Base-by-base conservation (phyloP, 2,888 invertebrate species). In the Ctena decussata region DNA sequence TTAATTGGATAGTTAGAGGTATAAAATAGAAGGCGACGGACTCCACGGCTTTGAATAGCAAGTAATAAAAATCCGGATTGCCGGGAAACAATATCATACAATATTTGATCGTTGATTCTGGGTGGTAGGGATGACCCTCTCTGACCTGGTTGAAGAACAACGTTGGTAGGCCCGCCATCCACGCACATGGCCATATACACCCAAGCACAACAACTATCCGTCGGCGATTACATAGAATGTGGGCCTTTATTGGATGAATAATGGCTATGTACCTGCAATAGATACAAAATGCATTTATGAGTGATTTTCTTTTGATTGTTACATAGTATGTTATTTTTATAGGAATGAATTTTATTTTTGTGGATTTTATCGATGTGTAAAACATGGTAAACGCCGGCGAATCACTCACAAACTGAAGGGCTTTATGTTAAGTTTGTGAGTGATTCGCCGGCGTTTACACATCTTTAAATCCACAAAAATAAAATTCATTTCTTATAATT, bases 211-310 rank as follows among this genome's bases (percentile, higher is more conserved):
- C 75, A 0, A 94, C 90, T 21, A 95, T 94, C 1, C 95, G 92
- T 5, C 92, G 88, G 27, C 95, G 89, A 85, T 95, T 95, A 85
- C 96, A 96, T 75, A 95, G 86, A 65, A 96, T 94, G 92, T 96
- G 96, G 5, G 96, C 96, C 82, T 94, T 93, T 78, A 96, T 95
- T 0, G 96, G 96, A 77, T 95, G 95, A 21, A 96, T 94, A 24
- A 96, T 96, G 30, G 96, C 96, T 21, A 96, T 93, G 89, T 96
- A 96, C 76, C 96, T 96, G 94, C 35, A 93, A 93, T 39, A 71
- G 74, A 76, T 84, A 24, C 8, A 35, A 35, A 69, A 35, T 30
- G 21, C 21, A 53, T n/a, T n/a, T n/a, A n/a, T n/a, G n/a, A n/a
- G n/a, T n/a, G n/a, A n/a, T n/a, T n/a, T n/a, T n/a, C n/a, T n/a